Conservation (phyloP, 2,113 vertebrate genomes). For the Nestor notabilis region DNA sequence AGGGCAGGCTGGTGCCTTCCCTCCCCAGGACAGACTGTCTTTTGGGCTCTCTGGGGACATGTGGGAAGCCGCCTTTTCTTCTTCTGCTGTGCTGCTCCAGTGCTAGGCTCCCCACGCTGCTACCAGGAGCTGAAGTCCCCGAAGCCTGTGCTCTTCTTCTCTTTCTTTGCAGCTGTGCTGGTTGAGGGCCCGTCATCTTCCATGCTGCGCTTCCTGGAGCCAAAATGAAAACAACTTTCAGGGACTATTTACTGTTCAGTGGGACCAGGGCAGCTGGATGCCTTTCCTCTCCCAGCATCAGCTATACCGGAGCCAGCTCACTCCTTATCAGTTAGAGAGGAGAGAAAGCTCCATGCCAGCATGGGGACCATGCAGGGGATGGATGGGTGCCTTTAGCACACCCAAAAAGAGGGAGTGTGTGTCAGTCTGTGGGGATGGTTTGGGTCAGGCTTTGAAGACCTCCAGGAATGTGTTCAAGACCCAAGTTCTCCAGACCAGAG, state of each 20-base stretch:
- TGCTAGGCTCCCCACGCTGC: background rate
- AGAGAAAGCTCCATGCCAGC: background rate
- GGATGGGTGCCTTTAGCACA: background rate
- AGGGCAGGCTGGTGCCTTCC: conserved; percentile 1
- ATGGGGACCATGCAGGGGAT: background rate
- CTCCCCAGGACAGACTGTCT: conserved; percentile 21
- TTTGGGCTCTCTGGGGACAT: background rate
- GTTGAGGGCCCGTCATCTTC: conserved; percentile 84
- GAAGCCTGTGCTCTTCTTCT: conserved; percentile 82
- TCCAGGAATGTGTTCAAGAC: background rate
- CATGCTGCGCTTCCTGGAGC: conserved; percentile 82
- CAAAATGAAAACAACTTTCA: background rate
- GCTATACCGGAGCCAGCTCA: background rate
- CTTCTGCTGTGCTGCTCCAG: background rate
- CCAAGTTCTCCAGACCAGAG: background rate
- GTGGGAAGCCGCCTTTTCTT: background rate
- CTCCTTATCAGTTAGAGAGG: background rate
- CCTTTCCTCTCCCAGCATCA: background rate
- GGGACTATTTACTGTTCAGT: background rate
- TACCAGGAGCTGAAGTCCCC: conserved; percentile 98
- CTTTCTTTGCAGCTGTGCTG: conserved; percentile 83
- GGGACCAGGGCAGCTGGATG: background rate
- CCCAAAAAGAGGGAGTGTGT: background rate
- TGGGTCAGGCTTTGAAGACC: background rate
- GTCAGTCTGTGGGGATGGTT: background rate